A percentile compares a stretch with the other conserved stretches of the same genome.
Conservation (phyloP, 2,113 vertebrate species). For the Chlamydotis undulata region DNA sequence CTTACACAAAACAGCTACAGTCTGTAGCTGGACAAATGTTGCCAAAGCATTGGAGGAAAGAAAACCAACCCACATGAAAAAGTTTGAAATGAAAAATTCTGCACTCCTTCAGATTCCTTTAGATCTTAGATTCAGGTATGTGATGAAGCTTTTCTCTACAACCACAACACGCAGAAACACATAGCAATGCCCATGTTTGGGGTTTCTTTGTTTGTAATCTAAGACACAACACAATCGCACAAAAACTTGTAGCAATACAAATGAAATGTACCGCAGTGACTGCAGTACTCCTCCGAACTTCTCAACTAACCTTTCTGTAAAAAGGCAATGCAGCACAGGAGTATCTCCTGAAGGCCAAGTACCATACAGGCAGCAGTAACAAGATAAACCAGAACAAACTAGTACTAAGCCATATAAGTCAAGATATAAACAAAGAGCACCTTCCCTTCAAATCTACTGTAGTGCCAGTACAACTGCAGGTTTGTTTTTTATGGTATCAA, state of each 20-base stretch:
- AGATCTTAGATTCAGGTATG: not conserved
- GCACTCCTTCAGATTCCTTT: not conserved
- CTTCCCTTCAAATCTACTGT: not conserved
- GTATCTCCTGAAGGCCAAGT: not conserved
- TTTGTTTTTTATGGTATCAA: not conserved
- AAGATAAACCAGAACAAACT: not conserved
- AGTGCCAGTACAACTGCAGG: not conserved
- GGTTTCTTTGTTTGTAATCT: not conserved
- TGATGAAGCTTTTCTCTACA: not conserved
- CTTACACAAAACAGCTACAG: not conserved
- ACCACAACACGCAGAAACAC: not conserved
- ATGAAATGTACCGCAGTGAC: not conserved
- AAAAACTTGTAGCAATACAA: not conserved
- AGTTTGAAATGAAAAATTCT: not conserved
- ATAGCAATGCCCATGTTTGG: not conserved
- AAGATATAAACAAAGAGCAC: not conserved
- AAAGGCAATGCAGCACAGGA: fast-evolving
- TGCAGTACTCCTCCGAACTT: not conserved
- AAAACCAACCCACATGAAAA: not conserved
- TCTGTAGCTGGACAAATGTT: not conserved
- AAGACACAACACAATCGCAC: not conserved
- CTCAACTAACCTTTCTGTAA: not conserved
- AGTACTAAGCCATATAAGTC: not conserved
- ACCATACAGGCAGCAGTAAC: not conserved
- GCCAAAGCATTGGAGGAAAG: not conserved